Evolutionary conservation across 2,888 invertebrate genomes (phyloP), one percentile per base, ranked within the genome.

Genomic region (Cheilosia scutellata): DNA sequence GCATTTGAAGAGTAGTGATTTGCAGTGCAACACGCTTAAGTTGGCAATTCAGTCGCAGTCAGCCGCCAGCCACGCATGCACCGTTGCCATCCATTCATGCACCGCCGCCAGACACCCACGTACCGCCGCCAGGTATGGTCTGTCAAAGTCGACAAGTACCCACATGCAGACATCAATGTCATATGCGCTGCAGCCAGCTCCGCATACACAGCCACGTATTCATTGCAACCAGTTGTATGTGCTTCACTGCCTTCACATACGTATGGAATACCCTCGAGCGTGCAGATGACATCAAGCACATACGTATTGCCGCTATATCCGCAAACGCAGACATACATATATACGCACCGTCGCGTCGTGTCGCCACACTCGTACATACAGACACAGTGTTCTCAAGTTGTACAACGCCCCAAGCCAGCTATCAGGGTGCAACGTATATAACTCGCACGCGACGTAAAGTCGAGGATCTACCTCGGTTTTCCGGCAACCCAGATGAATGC

Each of bases 391-490:
- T 58, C 57, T 58, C 33, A 27, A 49, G 20, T n/a, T 57, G 33
- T 13, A 58, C 53, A 66, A 16, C 53, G 40, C 0, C 13, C 51
- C 5, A 33, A 47, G 44, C 33, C 70, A 70, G 33, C 44, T 57
- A 16, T 49, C 58, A 16, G 58, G 31, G 5, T 20, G 33, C n/a
- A 33, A 29, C 25, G 9, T 25, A 0, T 42, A 40, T 9, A 42
- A 29, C 16, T 62, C 31, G n/a, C 40, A 42, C 29, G 49, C 62
- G 51, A 37, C 70, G 66, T 11, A 84, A 80, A 44, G 40, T 76
- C 37, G 75, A 80, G 31, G 82, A 82, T 55, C 72, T 87, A 33
- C 79, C 84, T 40, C 68, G 40, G 13, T 87, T 88, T 57, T 66
- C 72, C 63, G 87, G 87, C 6, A 70, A 62, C 16, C 82, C 76